phyloP scores from a whole-genome alignment of 2,888 invertebrate genomes.

The Ectobius pallidus region DNA sequence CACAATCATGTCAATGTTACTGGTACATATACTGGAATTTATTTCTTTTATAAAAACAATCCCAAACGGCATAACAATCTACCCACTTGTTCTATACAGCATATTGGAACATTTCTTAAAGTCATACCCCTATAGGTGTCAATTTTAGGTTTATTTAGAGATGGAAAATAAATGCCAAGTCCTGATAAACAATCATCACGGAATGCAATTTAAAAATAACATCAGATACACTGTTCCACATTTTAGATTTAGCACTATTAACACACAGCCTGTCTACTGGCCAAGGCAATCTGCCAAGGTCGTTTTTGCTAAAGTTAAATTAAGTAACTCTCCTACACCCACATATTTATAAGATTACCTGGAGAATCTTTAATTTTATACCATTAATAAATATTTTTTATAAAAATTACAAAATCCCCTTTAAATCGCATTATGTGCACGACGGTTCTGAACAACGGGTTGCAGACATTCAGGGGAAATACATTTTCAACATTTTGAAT shows the following conservation, averaged over 20 bases:
- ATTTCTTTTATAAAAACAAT: too few species aligned
- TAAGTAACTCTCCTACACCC: constrained; percentile 4
- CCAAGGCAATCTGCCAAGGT: constrained; percentile 40
- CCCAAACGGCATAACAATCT: too few species aligned
- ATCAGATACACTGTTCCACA: constrained; percentile 33
- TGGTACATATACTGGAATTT: too few species aligned
- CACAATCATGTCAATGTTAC: too few species aligned
- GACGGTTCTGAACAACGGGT: constrained; percentile 28
- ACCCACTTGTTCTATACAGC: too few species aligned
- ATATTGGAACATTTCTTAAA: too few species aligned
- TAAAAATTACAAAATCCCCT: background rate
- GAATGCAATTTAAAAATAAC: constrained; percentile 38
- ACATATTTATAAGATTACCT: constrained; percentile 5
- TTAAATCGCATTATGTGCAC: constrained; percentile 15
- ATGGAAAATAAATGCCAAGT: too few species aligned
- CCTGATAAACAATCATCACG: background rate
- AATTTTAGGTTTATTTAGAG: too few species aligned
- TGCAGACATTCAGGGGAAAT: constrained; percentile 29
- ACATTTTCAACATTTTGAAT: too few species aligned
- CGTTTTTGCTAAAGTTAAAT: constrained; percentile 26
- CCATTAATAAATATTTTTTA: background rate
- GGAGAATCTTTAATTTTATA: background rate
- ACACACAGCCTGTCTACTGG: constrained; percentile 23
- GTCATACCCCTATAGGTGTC: too few species aligned
- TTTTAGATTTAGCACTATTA: constrained; percentile 27